Percentiles rank a stretch among this genome's conserved stretches.
Conservation (phyloP, 1,140 invertebrate species). For the Hypothenemus hampei region DNA sequence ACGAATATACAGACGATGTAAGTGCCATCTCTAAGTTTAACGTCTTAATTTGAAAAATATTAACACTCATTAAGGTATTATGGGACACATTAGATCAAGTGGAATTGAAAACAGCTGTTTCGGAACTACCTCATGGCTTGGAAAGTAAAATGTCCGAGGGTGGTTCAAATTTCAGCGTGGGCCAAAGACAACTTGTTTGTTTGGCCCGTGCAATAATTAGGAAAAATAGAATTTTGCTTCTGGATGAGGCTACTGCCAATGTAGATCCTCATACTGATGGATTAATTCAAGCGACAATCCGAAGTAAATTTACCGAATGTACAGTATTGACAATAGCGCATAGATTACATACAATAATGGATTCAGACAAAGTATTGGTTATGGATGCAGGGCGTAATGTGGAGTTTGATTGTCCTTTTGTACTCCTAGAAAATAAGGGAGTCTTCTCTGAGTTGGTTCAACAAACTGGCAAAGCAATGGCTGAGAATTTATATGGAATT, state of each 20-base stretch:
- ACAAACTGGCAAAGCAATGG: conserved; percentile 58
- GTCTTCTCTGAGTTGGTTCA: conserved; percentile 60
- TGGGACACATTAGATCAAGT: conserved; percentile 80
- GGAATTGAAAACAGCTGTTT: conserved; percentile 57
- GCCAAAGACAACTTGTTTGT: conserved; percentile 54
- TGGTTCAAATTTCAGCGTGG: conserved; percentile 50
- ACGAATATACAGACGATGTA: conserved; percentile 63
- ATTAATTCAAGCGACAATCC: conserved; percentile 57
- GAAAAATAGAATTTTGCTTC: conserved; percentile 55
- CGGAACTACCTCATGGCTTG: conserved; percentile 41
- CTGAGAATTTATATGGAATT: conserved; percentile 54
- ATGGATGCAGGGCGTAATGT: conserved; percentile 54
- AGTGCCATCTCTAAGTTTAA: conserved; percentile 46
- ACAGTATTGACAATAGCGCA: conserved; percentile 71
- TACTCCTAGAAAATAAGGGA: conserved; percentile 50
- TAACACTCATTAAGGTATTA: conserved; percentile 49
- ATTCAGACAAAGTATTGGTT: conserved; percentile 60
- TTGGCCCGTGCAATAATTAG: conserved; percentile 59
- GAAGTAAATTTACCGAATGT: conserved; percentile 53
- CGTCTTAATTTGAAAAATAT: neutral
- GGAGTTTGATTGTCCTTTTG: conserved; percentile 56
- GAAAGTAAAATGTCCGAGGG: conserved; percentile 58
- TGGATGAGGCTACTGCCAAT: conserved; percentile 68
- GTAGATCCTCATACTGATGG: conserved; percentile 57
- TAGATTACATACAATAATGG: conserved; percentile 63